Evolutionary conservation across 2,797 vertebrate genomes (phyloP).

Genomic region (Rallus crepitans): DNA sequence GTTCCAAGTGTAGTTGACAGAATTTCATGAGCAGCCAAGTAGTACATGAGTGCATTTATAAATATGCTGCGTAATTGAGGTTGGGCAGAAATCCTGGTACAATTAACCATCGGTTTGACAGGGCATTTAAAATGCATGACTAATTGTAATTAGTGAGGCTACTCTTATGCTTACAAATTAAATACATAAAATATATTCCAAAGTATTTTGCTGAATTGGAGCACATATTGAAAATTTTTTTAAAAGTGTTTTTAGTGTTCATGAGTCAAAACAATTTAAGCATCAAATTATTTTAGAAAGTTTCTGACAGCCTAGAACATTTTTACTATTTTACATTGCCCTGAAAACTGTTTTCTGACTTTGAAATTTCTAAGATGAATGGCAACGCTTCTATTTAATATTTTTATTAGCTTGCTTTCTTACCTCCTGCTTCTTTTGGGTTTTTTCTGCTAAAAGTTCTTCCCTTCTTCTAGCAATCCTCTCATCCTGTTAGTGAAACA

Average conservation of each 20-base stretch:
- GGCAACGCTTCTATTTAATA: neutral
- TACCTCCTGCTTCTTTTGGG: slow-evolving; percentile 73
- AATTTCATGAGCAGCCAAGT: neutral
- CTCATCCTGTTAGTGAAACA: slow-evolving; percentile 80
- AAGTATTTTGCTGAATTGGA: neutral
- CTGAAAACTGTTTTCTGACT: neutral
- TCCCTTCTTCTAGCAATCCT: slow-evolving; percentile 85
- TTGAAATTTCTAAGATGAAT: neutral
- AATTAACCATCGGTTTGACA: neutral
- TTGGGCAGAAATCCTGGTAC: neutral
- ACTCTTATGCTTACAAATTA: neutral
- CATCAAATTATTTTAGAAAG: neutral
- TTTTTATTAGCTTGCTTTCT: slow-evolving; percentile 14
- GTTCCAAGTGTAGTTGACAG: neutral
- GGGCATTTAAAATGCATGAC: neutral
- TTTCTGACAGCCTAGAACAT: neutral
- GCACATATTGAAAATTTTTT: neutral
- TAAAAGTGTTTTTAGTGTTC: neutral
- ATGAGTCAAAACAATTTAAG: neutral
- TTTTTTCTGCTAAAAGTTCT: slow-evolving; percentile 84
- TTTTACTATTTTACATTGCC: neutral
- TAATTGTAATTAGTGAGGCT: neutral
- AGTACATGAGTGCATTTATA: neutral
- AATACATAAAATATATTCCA: neutral
- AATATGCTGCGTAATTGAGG: neutral